Evolutionary conservation across 2,797 vertebrate species (phyloP).

Genomic region (Acanthis flammea): DNA sequence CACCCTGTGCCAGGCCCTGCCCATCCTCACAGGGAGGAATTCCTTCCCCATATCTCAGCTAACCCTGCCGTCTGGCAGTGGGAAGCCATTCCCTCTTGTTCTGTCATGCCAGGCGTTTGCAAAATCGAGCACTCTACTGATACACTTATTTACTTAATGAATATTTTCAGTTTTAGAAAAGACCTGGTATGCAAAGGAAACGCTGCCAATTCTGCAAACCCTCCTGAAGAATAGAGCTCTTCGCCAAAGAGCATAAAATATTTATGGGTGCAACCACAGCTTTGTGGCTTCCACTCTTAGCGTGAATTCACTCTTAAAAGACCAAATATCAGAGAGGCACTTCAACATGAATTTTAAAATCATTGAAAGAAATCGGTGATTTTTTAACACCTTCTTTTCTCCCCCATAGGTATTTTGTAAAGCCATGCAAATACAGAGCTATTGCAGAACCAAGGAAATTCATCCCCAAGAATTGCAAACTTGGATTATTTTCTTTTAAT

Average conservation of each 20-base stretch:
- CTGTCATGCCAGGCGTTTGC: background rate
- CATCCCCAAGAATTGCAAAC: background rate
- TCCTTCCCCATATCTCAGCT: background rate
- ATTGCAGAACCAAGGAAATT: background rate
- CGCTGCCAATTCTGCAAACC: background rate
- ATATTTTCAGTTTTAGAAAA: background rate
- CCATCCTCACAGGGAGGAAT: background rate
- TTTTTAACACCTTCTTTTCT: no score
- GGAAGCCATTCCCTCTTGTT: background rate
- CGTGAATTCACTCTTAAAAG: background rate
- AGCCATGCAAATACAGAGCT: background rate
- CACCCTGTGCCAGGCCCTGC: background rate
- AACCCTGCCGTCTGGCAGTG: background rate
- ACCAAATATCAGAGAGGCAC: background rate
- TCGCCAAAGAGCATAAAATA: background rate
- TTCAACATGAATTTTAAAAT: background rate
- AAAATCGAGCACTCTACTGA: background rate
- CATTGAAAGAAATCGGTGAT: background rate
- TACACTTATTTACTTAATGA: background rate
- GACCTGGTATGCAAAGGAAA: background rate
- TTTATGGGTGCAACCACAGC: fast-evolving
- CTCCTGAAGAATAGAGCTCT: background rate
- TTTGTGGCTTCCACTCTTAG: background rate
- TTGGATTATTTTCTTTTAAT: background rate
- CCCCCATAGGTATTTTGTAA: fast-evolving